Conservation (phyloP, 2,797 vertebrate species). For the Austrolebias charrua region DNA sequence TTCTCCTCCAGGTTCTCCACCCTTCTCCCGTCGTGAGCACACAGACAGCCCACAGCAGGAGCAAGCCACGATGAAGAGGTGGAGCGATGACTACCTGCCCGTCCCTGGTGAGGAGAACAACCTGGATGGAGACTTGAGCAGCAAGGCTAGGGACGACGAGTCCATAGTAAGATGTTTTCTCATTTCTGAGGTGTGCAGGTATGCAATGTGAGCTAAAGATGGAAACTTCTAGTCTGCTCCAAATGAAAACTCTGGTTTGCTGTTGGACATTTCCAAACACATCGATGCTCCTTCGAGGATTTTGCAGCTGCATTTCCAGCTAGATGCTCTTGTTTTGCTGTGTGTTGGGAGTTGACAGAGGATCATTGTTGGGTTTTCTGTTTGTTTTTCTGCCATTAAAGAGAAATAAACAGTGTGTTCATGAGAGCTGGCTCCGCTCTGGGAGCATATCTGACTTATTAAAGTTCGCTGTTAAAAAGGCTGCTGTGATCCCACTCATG, state of each 20-base stretch:
- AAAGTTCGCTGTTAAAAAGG: too few species aligned
- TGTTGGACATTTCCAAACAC: background rate
- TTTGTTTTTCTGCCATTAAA: too few species aligned
- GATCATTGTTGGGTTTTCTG: too few species aligned
- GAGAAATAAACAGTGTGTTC: too few species aligned
- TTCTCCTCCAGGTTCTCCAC: conserved; percentile 45
- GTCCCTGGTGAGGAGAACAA: conserved; percentile 82
- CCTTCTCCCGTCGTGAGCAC: conserved; percentile 33
- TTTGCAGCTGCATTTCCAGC: background rate
- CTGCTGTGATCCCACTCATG: too few species aligned
- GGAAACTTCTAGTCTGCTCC: background rate
- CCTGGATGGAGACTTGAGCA: conserved; percentile 78
- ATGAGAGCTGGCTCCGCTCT: too few species aligned
- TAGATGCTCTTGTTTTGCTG: too few species aligned
- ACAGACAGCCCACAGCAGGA: conserved; percentile 48
- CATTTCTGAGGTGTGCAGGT: background rate
- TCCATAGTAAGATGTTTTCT: conserved; percentile 75
- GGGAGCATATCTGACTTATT: too few species aligned
- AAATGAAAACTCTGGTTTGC: background rate
- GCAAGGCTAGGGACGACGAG: conserved; percentile 79
- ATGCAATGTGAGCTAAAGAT: background rate
- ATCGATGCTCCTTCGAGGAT: background rate
- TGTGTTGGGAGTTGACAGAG: too few species aligned
- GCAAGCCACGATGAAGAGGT: conserved; percentile 78
- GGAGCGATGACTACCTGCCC: conserved; percentile 82